phyloP scores from a whole-genome alignment of 2,797 vertebrate species.

The Gadopsis marmoratus region DNA sequence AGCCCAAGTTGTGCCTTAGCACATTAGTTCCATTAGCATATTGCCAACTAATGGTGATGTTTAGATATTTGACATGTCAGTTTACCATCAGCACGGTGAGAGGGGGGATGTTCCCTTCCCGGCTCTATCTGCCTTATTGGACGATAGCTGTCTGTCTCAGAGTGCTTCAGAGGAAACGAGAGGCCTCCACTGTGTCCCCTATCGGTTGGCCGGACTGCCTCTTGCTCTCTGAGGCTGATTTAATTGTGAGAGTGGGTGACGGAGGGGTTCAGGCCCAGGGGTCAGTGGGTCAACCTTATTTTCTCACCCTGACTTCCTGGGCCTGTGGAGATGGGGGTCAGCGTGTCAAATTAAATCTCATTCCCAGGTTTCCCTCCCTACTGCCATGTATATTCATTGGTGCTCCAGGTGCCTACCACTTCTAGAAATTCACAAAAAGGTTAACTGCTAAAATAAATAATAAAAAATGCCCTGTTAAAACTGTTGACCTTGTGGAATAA shows the following conservation, averaged over 20 bases:
- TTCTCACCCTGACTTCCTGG: constrained; percentile 85
- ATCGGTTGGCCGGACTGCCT: constrained; percentile 54
- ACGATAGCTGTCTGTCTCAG: constrained; percentile 49
- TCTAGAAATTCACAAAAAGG: constrained; percentile 89
- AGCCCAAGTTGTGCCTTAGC: constrained; percentile 75
- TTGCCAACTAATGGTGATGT: constrained; percentile 83
- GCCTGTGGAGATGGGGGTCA: constrained; percentile 86
- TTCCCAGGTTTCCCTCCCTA: constrained; percentile 82
- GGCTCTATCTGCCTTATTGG: constrained; percentile 55
- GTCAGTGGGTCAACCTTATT: constrained; percentile 88
- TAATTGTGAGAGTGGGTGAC: constrained; percentile 88
- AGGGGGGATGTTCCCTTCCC: constrained; percentile 24
- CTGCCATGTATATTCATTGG: constrained; percentile 90
- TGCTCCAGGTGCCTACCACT: constrained; percentile 84
- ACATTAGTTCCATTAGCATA: constrained; percentile 82
- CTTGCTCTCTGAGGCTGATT: constrained; percentile 82
- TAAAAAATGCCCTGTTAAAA: constrained; percentile 87
- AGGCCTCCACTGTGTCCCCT: constrained; percentile 60
- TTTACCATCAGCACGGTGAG: constrained; percentile 70
- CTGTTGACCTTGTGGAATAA: constrained; percentile 86
- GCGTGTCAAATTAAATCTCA: constrained; percentile 89
- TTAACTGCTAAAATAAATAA: constrained; percentile 90
- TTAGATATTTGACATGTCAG: constrained; percentile 80
- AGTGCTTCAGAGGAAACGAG: constrained; percentile 60
- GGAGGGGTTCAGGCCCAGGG: constrained; percentile 83